Percentiles rank a stretch among this genome's conserved stretches.
Conservation (phyloP, 2,113 vertebrate species). For the Tor tambroides region DNA sequence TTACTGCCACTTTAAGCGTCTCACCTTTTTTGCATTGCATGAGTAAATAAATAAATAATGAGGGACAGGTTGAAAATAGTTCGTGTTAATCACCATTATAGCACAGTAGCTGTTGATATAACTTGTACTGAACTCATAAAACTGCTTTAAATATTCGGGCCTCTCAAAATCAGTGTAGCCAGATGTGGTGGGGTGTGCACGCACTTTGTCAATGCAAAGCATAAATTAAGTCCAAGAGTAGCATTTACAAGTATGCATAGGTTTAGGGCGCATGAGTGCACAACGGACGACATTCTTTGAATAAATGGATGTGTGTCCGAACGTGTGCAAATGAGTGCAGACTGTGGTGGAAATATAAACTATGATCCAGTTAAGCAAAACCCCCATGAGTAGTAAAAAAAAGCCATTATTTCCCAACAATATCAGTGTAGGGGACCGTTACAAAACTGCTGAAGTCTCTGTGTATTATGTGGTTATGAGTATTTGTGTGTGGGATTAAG, state of each 20-base stretch:
- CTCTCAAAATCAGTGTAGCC: background rate
- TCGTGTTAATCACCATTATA: background rate
- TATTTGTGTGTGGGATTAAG: background rate
- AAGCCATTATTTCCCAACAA: background rate
- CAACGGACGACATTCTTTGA: background rate
- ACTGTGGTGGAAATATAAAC: conserved; percentile 20
- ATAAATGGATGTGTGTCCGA: conserved; percentile 15
- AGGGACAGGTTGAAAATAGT: background rate
- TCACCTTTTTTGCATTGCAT: too few species aligned
- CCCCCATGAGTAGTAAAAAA: conserved; percentile 14
- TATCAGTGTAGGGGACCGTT: background rate
- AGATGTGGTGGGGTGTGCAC: background rate
- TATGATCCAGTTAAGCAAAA: conserved; percentile 41
- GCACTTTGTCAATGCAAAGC: conserved; percentile 9
- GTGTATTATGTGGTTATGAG: background rate
- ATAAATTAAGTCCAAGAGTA: conserved; percentile 16
- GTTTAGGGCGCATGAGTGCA: background rate
- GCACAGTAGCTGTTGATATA: background rate
- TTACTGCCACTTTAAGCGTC: too few species aligned
- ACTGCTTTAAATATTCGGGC: background rate
- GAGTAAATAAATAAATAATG: too few species aligned
- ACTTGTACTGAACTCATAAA: background rate
- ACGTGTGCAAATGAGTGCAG: background rate
- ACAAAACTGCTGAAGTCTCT: background rate
- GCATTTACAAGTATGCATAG: conserved; percentile 22